Conservation (phyloP, 1,140 invertebrate species). For the Pseudomyrmex dendroicus region DNA sequence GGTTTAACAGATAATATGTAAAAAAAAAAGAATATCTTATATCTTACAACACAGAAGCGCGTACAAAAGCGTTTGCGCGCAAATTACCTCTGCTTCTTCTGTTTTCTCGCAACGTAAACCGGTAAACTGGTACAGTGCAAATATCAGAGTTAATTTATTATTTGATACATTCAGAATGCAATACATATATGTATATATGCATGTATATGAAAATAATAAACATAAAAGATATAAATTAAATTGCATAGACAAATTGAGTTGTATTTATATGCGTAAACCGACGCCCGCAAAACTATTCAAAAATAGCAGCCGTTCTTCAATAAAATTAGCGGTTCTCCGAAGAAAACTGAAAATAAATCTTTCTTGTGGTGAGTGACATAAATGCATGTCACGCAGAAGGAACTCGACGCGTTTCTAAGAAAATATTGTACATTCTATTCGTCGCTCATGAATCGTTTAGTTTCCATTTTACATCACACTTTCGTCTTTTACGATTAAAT, state of each 20-base stretch:
- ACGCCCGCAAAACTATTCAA: constrained; percentile 8
- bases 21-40: too few species aligned
- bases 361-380: constrained; percentile 48
- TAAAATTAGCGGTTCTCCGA: constrained; percentile 29
- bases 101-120: too few species aligned
- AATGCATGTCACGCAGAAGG: constrained; percentile 56
- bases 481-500: constrained; percentile 25
- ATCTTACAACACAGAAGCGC: too few species aligned
- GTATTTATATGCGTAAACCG: background rate
- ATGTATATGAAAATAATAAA: too few species aligned
- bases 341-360: constrained; percentile 53
- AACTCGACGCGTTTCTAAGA: constrained; percentile 45
- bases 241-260: constrained; percentile 25
- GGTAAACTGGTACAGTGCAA: too few species aligned
- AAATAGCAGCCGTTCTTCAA: constrained; percentile 25
- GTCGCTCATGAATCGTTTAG: constrained; percentile 44
- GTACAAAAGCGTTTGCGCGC: too few species aligned
- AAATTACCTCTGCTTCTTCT: too few species aligned
- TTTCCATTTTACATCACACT: constrained; percentile 49
- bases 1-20: too few species aligned
- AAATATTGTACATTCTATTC: constrained; percentile 53
- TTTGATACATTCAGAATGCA: constrained; percentile 3
- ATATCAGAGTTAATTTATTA: background rate
- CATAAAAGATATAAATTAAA: background rate
- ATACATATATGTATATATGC: background rate